phyloP scores from a whole-genome alignment of 2,113 vertebrate genomes.

The Glaucidium brasilianum region DNA sequence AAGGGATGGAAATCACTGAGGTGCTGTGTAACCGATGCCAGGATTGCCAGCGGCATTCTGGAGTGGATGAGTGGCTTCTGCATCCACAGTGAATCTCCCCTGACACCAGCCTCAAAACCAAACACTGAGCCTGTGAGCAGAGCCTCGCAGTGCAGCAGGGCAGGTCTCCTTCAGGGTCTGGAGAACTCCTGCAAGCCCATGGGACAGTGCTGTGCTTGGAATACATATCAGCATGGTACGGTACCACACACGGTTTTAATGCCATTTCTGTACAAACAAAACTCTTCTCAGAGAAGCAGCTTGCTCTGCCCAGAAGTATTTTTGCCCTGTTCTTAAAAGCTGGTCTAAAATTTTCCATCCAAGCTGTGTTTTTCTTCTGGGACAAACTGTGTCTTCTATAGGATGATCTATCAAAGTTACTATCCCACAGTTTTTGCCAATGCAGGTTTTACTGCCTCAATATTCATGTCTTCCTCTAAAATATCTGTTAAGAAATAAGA shows the following conservation, averaged over 20 bases:
- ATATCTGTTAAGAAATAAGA: background rate
- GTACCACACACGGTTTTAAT: background rate
- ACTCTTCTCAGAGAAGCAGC: background rate
- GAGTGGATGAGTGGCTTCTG: background rate
- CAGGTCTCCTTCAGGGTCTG: background rate
- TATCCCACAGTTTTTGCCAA: background rate
- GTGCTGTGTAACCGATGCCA: background rate
- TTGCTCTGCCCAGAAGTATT: background rate
- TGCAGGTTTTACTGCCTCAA: background rate
- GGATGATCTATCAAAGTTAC: background rate
- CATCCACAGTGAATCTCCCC: background rate
- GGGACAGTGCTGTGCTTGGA: background rate
- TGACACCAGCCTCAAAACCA: background rate
- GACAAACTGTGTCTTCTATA: background rate
- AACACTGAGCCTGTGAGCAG: background rate
- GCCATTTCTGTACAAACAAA: background rate
- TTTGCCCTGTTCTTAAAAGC: background rate
- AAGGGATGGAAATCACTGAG: background rate
- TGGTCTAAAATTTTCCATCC: background rate
- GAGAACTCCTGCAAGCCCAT: background rate
- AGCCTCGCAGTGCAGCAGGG: background rate
- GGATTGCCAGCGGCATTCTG: background rate
- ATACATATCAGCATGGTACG: rapidly evolving
- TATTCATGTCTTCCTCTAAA: background rate
- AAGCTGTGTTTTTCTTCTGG: background rate